Base-by-base conservation (phyloP, 2,113 vertebrate genomes). In the Saguinus imperator region DNA sequence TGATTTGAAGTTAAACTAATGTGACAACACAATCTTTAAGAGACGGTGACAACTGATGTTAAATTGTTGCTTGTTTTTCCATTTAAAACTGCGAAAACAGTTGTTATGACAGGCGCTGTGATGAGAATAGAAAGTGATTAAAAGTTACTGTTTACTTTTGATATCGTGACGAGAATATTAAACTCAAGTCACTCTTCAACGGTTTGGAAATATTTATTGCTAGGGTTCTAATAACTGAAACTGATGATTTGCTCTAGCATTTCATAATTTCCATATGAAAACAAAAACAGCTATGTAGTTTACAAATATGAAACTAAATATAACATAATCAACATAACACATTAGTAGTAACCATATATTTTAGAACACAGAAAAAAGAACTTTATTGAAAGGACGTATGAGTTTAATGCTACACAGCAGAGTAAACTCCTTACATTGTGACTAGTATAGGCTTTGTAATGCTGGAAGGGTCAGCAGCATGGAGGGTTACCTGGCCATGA, bases 1-100 rank as follows among this genome's bases (percentile, higher is more conserved):
- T 87, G 18, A 92, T 81, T 96, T 96, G 50, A 96, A 95, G 85
- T 82, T 95, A 88, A 96, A 94, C 52, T 89, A 88, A 84, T 90
- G 27, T 90, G 85, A 92, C 61, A 96, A 90, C 9, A 2, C 32
- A 92, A 84, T 92, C 13, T 94, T 93, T 95, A 89, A 93, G 37
- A 95, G 57, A 93, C 11, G 0, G 6, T 76, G 58, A 58, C 29
- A 95, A 72, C 3, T 77, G 43, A 87, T 1, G 12, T 91, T 76
- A 92, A 77, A 93, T 66, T 92, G 16, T 81, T 76, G 16, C 35
- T 89, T 91, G 29, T 79, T 82, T 17, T 94, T 87, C 14, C 0
- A 0, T 32, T 84, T 57, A 82, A 95, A 95, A 87, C 9, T 35
- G 25, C 68, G 70, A 73, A 88, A 89, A 93, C 29, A 81, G 27